phyloP scores from a whole-genome alignment of 2,888 invertebrate species.

The Tetanocera ferruginea region DNA sequence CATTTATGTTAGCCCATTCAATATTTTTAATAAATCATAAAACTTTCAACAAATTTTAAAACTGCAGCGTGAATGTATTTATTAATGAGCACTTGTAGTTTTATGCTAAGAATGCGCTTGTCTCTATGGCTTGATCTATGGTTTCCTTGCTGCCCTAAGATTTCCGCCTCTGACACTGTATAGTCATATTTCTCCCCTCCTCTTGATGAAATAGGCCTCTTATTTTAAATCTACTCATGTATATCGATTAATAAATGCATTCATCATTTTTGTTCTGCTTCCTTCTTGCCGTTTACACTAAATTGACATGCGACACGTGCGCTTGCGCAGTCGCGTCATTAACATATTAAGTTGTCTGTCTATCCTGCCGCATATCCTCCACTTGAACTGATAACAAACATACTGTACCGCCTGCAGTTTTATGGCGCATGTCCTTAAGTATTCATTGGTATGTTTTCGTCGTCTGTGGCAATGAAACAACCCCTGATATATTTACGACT shows the following conservation, averaged over 20 bases:
- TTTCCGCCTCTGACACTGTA: neutral
- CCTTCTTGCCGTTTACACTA: neutral
- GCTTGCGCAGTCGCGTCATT: slow-evolving; percentile 49
- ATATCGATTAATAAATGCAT: neutral
- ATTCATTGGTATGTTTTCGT: neutral
- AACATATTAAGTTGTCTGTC: slow-evolving; percentile 48
- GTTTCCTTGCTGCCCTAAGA: slow-evolving; percentile 2
- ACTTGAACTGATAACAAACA: slow-evolving; percentile 5
- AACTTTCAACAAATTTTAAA: slow-evolving; percentile 1
- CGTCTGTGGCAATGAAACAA: neutral
- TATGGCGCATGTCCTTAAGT: slow-evolving; percentile 26
- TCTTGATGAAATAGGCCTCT: neutral
- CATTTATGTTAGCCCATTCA: neutral
- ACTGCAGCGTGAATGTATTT: slow-evolving; percentile 51
- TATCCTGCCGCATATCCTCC: slow-evolving; percentile 7
- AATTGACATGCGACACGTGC: slow-evolving; percentile 54
- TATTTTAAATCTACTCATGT: neutral
- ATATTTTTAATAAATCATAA: neutral
- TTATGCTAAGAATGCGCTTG: neutral
- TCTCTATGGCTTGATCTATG: neutral
- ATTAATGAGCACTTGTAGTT: slow-evolving; percentile 55
- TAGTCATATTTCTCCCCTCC: neutral
- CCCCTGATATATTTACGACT: slow-evolving; percentile 21
- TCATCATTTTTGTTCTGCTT: neutral
- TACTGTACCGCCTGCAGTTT: slow-evolving; percentile 17